A percentile compares a stretch with the other conserved stretches of the same genome.
Evolutionary conservation across 2,113 vertebrate genomes (phyloP).

Genomic region (Xenopus borealis): DNA sequence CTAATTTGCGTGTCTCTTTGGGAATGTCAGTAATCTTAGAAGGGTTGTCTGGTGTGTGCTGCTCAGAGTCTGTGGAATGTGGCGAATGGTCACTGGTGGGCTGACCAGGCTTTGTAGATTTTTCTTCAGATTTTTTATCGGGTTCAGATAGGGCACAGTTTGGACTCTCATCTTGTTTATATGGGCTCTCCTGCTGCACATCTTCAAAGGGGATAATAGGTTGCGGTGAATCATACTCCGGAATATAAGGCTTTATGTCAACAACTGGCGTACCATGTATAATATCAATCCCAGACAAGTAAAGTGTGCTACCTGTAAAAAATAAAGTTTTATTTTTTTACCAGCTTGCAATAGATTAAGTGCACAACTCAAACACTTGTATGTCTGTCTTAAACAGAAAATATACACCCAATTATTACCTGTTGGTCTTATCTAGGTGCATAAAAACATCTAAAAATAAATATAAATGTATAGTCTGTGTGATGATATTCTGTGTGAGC

Average conservation of each 20-base stretch:
- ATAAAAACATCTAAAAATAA: too few species aligned
- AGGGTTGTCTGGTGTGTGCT: not conserved
- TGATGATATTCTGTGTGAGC: too few species aligned
- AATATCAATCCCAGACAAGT: constrained; percentile 83
- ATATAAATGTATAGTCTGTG: too few species aligned
- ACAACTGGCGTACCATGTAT: constrained; percentile 81
- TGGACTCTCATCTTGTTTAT: not conserved
- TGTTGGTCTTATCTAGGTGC: too few species aligned
- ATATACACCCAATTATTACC: too few species aligned
- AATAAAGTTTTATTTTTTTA: not conserved
- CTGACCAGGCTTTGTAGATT: not conserved
- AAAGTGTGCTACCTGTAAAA: constrained; percentile 69
- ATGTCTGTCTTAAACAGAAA: too few species aligned
- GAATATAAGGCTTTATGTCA: constrained; percentile 86
- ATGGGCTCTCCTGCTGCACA: constrained; percentile 2
- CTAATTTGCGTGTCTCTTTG: not conserved
- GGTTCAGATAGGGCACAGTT: not conserved
- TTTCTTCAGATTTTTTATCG: not conserved
- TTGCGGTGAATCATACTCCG: constrained; percentile 78
- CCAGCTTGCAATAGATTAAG: too few species aligned
- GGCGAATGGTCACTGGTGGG: not conserved
- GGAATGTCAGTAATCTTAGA: not conserved
- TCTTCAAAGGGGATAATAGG: constrained; percentile 8
- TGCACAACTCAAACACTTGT: too few species aligned
- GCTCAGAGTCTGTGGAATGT: not conserved